Evolutionary conservation across 2,888 invertebrate species (phyloP), one percentile per base, ranked within the genome.

Genomic region (Belgica antarctica): DNA sequence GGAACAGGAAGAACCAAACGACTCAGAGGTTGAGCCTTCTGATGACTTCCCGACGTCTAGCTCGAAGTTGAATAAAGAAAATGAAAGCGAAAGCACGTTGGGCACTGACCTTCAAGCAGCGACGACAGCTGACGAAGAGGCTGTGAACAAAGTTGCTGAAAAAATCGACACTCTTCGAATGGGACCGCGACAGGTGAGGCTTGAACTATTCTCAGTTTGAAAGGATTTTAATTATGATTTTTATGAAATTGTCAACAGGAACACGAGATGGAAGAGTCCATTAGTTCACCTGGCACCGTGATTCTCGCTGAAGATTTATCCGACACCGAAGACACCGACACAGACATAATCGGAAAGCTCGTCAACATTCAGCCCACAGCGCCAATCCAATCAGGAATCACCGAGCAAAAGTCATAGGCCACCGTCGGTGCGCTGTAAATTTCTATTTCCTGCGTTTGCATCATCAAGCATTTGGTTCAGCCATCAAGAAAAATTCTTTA

Each of bases 1-100:
- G 78, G 79, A 80, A 72, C 79, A 77, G 72, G 80, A 80, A 71
- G 80, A 80, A 74, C 76, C 77, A 71, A 80, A 79, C 72, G 80
- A 80, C 74, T 80, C 79, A 27, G 80, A 80, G 71, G 74, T 77
- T 70, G 80, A 80, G 71, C 75, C 76, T 5, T 76, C 74, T 41
- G 80, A 80, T 71, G 78, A 77, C 27, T 34, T 28, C n/a, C 31
- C 12, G 15, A 12, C 5, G 41, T 2, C 41, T n/a, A 41, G n/a
- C 7, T 17, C 63, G 19, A 65, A 65, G 15, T 22, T 22, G 34
- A 25, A 4, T 22, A 68, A 34, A 34, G 68, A 52, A 68, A 65
- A 46, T 25, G 66, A 66, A 24, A 15, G 1, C 10, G 47, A 46
- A 47, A 17, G 17, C 7, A 8, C 22, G 17, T 8, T n/a, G 4